Percentiles rank a stretch among this genome's conserved stretches.
Evolutionary conservation across 1,140 invertebrate genomes (phyloP).

Genomic region (Hyposmocoma kahamanoa): DNA sequence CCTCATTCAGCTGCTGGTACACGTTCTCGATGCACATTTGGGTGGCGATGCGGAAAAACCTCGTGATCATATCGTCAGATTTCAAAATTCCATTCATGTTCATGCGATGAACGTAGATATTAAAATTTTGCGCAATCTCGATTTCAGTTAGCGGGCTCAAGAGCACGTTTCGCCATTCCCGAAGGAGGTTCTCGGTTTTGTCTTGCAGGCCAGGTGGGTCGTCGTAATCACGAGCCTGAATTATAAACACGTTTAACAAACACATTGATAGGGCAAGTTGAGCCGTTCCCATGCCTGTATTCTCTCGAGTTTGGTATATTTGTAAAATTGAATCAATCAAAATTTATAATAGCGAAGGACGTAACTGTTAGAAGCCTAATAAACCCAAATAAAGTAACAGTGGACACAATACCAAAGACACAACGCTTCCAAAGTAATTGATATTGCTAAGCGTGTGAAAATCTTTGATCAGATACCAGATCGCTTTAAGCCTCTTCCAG

Average conservation of each 20-base stretch:
- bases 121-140: slow-evolving; percentile 96
- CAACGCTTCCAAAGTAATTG: too few relatives aligned
- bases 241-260: not conserved
- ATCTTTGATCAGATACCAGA: too few relatives aligned
- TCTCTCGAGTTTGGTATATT: too few relatives aligned
- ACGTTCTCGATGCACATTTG: slow-evolving; percentile 98
- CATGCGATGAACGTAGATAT: slow-evolving; percentile 96
- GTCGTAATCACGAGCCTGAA: slow-evolving; percentile 89
- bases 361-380: too few relatives aligned
- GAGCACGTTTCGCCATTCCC: slow-evolving; percentile 97
- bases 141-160: slow-evolving; percentile 80
- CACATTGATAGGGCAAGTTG: too few relatives aligned
- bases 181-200: slow-evolving; percentile 94
- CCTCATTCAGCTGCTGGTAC: slow-evolving; percentile 82
- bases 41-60: slow-evolving; percentile 97
- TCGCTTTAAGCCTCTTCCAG: too few relatives aligned
- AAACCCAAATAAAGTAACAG: too few relatives aligned
- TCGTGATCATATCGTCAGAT: slow-evolving; percentile 96
- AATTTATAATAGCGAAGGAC: too few relatives aligned
- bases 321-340: too few relatives aligned
- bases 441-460: too few relatives aligned
- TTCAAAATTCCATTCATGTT: slow-evolving; percentile 97
- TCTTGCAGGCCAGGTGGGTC: slow-evolving; percentile 96
- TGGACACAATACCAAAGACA: too few relatives aligned
- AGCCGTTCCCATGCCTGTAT: too few relatives aligned